Base-by-base conservation (phyloP, 2,888 invertebrate species). In the Minunthozetes semirufus region DNA sequence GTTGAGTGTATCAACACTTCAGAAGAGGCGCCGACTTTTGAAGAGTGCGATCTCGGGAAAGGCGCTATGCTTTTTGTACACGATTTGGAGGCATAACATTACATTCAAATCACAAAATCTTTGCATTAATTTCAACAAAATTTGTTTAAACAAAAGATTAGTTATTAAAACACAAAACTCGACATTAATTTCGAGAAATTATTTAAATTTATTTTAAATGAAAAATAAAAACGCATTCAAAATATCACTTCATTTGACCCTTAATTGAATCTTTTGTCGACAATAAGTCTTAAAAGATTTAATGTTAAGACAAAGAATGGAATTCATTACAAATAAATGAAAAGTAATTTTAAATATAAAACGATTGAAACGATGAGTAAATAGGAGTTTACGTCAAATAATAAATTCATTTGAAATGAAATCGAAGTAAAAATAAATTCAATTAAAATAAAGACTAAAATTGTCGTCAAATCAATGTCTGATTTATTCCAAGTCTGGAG, bases 11-110 rank as follows among this genome's bases (percentile, higher is more conserved):
- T 17, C 42, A 19, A n/a, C n/a, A 27, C n/a, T n/a, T n/a, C 33
- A 27, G 50, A 73, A 6, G 84, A 85, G 61, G 84, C 87, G 8
- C 82, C 85, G 74, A 89, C 89, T 29, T 86, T 95, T 73, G 84
- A 84, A 76, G 89, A 92, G 77, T 90, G 89, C 27, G 95, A 95
- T 25, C 87, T 97, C 53, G 91, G 90, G 78, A 90, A 91, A 83
- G 88, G 92, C 74, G 95, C 95, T 84, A 93, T 96, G 82, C 86
- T 97, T 68, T 96, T 95, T 84, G 91, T 97, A 59, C 93, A 94
- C 81, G 95, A 97, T 85, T 87, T 93, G 81, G 95, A 97, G 81
- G 95, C 87, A 75, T 87, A 81, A n/a, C n/a, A n/a, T n/a, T n/a
- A 83, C 29, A 33, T 17, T 11, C 6, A 17, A 61, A 11, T 22